Evolutionary conservation across 2,888 invertebrate species (phyloP), one percentile per base, ranked within the genome.

Genomic region (Zhuqinia jingwanae): DNA sequence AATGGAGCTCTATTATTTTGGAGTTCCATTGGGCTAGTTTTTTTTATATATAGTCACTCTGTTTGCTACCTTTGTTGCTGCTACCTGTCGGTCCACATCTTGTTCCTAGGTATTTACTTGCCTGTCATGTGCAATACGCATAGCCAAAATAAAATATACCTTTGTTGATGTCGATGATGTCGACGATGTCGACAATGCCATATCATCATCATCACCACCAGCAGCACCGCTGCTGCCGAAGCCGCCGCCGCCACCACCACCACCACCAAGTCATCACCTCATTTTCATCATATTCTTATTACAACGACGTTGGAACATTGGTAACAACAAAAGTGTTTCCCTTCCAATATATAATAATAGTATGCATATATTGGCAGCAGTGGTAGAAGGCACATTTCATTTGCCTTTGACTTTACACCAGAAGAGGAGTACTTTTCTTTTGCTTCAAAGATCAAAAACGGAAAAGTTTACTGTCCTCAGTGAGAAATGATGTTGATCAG

Each of bases 371-470:
- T n/a, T 36, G 36, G 36, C 36, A 36, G 36, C 25, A 22, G 6
- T 25, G 60, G 25, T 20, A 25, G 6, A 17, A 15, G 13, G n/a
- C 25, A 63, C 17, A 47, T 81, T 58, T 70, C 81, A 81, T 81
- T 81, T 70, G 11, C 30, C 77, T 77, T 76, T 60, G 53, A 53
- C 53, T 53, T 53, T 15, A 17, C 53, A n/a, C 47, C 8, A 45
- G 13, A 3, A 53, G 53, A 53, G n/a, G 53, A 53, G 36, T 70
- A 56, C 65, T 65, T 80, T 56, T 42, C 25, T 60, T n/a, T 47
- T 75, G 82, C 82, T 82, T 75, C 75, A 82, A 82, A 82, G 82
- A 82, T 82, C 82, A 82, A 82, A 73, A 82, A 82, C 60, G 60
- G 30, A 42, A 22, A 42, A 79, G 65, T 82, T 75, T 36, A 42